A percentile compares a stretch with the other conserved stretches of the same genome.
phyloP scores from a whole-genome alignment of 2,113 vertebrate species.

The Lonchura striata region DNA sequence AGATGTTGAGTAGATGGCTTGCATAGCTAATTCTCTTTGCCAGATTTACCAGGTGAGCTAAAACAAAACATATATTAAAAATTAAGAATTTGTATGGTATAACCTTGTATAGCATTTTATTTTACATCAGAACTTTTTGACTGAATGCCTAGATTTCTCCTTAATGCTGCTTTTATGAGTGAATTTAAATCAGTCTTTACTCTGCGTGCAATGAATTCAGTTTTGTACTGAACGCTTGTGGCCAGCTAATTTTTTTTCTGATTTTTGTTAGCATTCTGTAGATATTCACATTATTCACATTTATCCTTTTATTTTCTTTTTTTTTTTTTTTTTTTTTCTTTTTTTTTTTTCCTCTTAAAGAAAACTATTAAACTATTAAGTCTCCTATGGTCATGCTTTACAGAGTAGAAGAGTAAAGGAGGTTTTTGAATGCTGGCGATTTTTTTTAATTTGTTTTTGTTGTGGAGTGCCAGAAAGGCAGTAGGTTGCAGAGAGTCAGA shows the following conservation, averaged over 20 bases:
- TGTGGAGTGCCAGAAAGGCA: not conserved
- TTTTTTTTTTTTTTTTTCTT: rapidly evolving
- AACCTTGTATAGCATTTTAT: not conserved
- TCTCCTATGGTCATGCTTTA: not conserved
- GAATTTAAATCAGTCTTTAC: not conserved
- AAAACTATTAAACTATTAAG: rapidly evolving
- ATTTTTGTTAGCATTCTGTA: not conserved
- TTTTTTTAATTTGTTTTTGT: not conserved
- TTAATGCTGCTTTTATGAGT: not conserved
- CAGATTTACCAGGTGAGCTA: not conserved
- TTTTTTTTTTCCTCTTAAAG: not conserved
- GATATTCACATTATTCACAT: not conserved
- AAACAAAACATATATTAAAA: not conserved
- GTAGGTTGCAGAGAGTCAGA: not conserved
- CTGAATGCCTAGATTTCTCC: not conserved
- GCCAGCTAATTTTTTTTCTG: not conserved
- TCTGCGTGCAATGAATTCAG: not conserved
- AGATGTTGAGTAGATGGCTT: not conserved
- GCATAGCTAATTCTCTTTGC: not conserved
- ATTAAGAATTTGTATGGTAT: not conserved
- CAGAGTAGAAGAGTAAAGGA: not conserved
- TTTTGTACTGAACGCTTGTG: not conserved
- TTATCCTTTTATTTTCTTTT: rapidly evolving
- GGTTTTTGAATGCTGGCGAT: not conserved
- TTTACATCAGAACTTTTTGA: not conserved